phyloP scores from a whole-genome alignment of 2,797 vertebrate genomes.

The Eptatretus atami region DNA sequence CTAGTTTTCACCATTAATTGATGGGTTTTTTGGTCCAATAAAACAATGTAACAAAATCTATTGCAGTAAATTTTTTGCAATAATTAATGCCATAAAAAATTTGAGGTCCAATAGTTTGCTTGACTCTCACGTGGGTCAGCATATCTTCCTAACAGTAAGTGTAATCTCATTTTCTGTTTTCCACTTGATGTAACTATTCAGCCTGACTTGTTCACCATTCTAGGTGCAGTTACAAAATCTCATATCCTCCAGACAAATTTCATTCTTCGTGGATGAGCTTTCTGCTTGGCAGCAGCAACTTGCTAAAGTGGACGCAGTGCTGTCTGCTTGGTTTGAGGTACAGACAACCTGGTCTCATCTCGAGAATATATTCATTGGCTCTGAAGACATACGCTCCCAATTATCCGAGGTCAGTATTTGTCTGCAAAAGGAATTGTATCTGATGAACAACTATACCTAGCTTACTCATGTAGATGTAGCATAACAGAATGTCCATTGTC shows the following conservation, averaged over 20 bases:
- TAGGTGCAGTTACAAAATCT: conserved; percentile 53
- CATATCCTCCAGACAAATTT: conserved; percentile 40
- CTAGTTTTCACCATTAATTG: too few relatives aligned
- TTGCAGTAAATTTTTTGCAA: too few relatives aligned
- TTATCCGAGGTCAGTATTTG: conserved; percentile 38
- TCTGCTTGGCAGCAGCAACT: conserved; percentile 53
- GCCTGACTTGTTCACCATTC: background rate
- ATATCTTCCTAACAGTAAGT: too few relatives aligned
- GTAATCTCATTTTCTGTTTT: too few relatives aligned
- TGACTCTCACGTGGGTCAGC: too few relatives aligned
- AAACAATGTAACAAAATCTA: too few relatives aligned
- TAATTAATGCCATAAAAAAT: too few relatives aligned
- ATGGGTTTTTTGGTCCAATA: too few relatives aligned
- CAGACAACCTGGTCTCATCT: conserved; percentile 62
- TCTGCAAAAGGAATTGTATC: background rate
- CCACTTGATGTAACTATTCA: too few relatives aligned
- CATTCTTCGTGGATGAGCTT: conserved; percentile 58
- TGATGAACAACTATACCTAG: background rate
- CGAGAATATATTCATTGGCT: conserved; percentile 82
- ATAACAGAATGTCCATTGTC: too few relatives aligned
- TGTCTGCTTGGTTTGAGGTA: conserved; percentile 67
- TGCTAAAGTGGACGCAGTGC: conserved; percentile 28
- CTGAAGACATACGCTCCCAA: conserved; percentile 57
- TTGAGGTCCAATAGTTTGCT: too few relatives aligned
- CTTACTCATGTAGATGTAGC: too few relatives aligned